phyloP scores from a whole-genome alignment of 2,888 invertebrate genomes.

The Adelognathus sp. region DNA sequence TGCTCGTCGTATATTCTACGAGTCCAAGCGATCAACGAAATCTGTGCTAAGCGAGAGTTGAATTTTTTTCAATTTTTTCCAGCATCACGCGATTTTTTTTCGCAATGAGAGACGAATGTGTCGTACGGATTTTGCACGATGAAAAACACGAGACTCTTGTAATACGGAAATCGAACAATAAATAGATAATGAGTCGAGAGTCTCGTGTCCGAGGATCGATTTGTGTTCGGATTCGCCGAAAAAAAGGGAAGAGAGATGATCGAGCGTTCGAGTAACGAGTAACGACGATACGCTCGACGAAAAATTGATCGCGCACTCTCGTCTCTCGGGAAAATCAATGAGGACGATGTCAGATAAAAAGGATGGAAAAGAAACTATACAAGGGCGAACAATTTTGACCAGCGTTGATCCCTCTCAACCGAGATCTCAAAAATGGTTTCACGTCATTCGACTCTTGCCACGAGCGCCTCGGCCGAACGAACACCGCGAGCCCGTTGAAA shows the following conservation, averaged over 20 bases:
- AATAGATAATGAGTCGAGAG: conserved; percentile 42
- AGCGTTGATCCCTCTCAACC: conserved; percentile 37
- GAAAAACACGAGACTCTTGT: conserved; percentile 6
- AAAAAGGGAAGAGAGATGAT: not conserved
- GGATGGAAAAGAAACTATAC: not conserved
- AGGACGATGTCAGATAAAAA: conserved; percentile 11
- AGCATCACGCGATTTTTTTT: conserved; percentile 5
- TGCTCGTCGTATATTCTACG: conserved; percentile 32
- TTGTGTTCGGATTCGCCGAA: not conserved
- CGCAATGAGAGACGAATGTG: conserved; percentile 1
- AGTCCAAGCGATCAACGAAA: conserved; percentile 30
- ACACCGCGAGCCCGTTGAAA: conserved; percentile 51
- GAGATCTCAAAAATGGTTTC: conserved; percentile 5
- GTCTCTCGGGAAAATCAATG: conserved; percentile 17
- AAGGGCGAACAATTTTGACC: conserved; percentile 10
- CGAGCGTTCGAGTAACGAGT: conserved; percentile 11
- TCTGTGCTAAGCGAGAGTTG: conserved; percentile 55
- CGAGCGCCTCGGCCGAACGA: conserved; percentile 1
- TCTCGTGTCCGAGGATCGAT: not conserved
- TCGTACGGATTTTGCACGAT: not conserved
- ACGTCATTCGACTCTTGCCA: conserved; percentile 9
- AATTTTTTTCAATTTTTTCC: conserved; percentile 29
- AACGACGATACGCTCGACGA: conserved; percentile 15
- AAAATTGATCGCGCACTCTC: not conserved
- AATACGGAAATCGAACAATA: conserved; percentile 45